Evolutionary conservation across 2,797 vertebrate species (phyloP).

Genomic region (Clamator glandarius): DNA sequence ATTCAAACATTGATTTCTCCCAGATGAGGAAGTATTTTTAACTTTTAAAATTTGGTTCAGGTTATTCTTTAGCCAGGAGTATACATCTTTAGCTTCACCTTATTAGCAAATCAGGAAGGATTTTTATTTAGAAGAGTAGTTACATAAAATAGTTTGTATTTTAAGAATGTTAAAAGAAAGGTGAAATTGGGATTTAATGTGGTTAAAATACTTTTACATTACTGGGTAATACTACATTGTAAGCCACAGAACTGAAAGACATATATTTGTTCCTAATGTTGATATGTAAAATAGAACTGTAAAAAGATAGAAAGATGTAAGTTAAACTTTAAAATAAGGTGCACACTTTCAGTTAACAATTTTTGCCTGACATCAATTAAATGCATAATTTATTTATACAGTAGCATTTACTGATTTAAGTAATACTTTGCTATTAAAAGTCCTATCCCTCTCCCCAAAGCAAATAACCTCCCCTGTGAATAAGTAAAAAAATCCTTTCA

Average conservation of each 20-base stretch:
- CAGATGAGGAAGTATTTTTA: background rate
- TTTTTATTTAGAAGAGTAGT: background rate
- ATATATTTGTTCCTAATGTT: background rate
- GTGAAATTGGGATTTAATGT: background rate
- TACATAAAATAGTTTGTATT: background rate
- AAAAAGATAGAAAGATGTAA: background rate
- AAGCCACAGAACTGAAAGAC: background rate
- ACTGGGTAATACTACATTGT: background rate
- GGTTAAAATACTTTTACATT: background rate
- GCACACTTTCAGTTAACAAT: background rate
- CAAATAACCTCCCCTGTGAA: accelerated
- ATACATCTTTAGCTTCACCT: background rate
- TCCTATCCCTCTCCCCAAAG: background rate
- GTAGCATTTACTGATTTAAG: background rate
- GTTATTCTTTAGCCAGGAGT: background rate
- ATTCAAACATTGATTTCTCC: background rate
- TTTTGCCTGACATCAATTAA: background rate
- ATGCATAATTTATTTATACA: background rate
- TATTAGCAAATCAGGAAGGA: background rate
- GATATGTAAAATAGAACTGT: background rate
- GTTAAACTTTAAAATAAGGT: background rate
- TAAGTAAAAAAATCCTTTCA: background rate
- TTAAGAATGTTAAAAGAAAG: background rate
- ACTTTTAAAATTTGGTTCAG: background rate
- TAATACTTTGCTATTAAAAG: background rate